Evolutionary conservation across 2,113 vertebrate species (phyloP).

Genomic region (Heterochromis multidens): DNA sequence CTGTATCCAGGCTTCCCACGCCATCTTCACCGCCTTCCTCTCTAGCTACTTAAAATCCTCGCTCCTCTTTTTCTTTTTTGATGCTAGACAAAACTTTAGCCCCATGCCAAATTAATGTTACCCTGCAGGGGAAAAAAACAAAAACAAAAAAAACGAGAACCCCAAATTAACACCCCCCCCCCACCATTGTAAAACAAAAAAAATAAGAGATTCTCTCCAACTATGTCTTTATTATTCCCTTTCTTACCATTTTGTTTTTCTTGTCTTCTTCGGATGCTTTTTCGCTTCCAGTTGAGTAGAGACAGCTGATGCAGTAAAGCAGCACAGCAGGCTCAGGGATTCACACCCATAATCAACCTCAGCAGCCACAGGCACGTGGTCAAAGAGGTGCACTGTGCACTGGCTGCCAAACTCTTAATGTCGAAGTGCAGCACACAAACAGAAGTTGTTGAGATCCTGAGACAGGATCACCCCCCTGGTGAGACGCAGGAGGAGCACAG

Average conservation of each 20-base stretch:
- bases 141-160: not conserved
- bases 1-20: not conserved
- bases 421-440: not conserved
- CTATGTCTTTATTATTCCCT: not conserved
- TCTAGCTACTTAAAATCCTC: not conserved
- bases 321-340: not conserved
- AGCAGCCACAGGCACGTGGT: not conserved
- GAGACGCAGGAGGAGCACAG: no score
- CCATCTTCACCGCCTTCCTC: not conserved
- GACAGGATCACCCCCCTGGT: not conserved
- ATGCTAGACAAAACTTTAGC: not conserved
- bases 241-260: not conserved
- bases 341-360: conserved; percentile 3
- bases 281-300: not conserved
- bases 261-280: not conserved
- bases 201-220: not conserved
- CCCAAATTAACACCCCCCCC: not conserved
- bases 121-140: not conserved
- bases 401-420: not conserved
- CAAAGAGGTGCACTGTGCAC: not conserved
- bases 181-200: not conserved
- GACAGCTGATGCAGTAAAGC: not conserved
- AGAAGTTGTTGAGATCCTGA: not conserved
- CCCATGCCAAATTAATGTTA: not conserved
- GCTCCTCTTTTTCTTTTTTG: not conserved